These are phyloP conservation scores for Colletes gigas DNA, from an alignment of 1,140 invertebrate genomes.

Conservation along the genomic window DNA sequence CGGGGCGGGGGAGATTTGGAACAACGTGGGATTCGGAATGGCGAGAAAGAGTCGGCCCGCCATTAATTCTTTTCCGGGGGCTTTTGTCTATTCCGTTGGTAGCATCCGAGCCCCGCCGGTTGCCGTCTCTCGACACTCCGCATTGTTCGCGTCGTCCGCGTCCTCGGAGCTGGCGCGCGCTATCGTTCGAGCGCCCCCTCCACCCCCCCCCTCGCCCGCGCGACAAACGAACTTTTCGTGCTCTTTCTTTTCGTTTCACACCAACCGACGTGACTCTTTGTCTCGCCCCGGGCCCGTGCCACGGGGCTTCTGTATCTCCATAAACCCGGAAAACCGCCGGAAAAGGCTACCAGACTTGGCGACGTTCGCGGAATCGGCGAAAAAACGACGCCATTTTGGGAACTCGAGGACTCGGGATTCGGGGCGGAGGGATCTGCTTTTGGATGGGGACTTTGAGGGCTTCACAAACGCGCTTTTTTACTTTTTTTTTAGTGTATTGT, in stretches of 20 bases:
- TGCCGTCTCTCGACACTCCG: slow-evolving; percentile 29
- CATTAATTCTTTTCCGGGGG: slow-evolving; percentile 69
- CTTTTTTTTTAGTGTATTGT: too few relatives aligned
- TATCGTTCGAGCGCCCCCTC: neutral
- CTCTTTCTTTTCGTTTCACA: neutral
- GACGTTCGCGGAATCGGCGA: slow-evolving; percentile 7
- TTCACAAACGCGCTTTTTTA: too few relatives aligned
- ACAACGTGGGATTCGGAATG: slow-evolving; percentile 31
- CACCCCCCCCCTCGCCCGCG: too few relatives aligned
- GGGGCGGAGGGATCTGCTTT: too few relatives aligned
- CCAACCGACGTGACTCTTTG: neutral
- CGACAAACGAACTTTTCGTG: neutral
- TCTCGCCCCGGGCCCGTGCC: neutral
- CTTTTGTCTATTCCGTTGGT: slow-evolving; percentile 60
- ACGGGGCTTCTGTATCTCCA: slow-evolving; percentile 34
- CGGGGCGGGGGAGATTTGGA: neutral
- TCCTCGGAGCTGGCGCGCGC: neutral
- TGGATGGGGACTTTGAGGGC: too few relatives aligned
- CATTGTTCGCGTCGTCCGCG: slow-evolving; percentile 36
- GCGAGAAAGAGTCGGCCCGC: slow-evolving; percentile 45
- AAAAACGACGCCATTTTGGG: slow-evolving; percentile 21
- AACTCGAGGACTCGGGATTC: too few relatives aligned
- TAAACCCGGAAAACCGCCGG: slow-evolving; percentile 27
- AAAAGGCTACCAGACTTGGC: slow-evolving; percentile 12
- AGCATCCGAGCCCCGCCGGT: slow-evolving; percentile 10